phyloP scores from a whole-genome alignment of 2,797 vertebrate genomes.

The Anas acuta region DNA sequence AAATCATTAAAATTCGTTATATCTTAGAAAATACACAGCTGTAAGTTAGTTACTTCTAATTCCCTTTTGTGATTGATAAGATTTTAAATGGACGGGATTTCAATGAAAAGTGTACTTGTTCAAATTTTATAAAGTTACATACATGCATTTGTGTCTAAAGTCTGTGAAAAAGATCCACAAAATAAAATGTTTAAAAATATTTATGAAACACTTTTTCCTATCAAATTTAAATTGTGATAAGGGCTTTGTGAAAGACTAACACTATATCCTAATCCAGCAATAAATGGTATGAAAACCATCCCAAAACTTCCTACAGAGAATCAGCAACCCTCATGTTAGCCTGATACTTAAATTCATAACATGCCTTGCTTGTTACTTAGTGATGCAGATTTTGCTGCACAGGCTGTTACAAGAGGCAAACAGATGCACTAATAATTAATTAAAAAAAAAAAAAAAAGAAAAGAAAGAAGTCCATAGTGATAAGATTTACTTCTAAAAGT shows the following conservation, averaged over 20 bases:
- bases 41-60: neutral
- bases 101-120: neutral
- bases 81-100: neutral
- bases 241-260: neutral
- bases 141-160: neutral
- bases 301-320: neutral
- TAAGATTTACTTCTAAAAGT: neutral
- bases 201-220: neutral
- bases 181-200: neutral
- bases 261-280: neutral
- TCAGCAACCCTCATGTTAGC: neutral
- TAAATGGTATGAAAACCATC: neutral
- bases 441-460: neutral
- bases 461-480: neutral
- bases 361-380: neutral
- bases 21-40: neutral
- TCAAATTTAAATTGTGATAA: neutral
- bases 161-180: neutral
- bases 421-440: neutral
- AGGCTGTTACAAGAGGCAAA: neutral
- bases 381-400: neutral
- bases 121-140: neutral
- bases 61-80: neutral
- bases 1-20: neutral
- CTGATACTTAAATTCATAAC: neutral